Conservation (phyloP, 2,888 invertebrate genomes). For the Nymphalis polychloros region DNA sequence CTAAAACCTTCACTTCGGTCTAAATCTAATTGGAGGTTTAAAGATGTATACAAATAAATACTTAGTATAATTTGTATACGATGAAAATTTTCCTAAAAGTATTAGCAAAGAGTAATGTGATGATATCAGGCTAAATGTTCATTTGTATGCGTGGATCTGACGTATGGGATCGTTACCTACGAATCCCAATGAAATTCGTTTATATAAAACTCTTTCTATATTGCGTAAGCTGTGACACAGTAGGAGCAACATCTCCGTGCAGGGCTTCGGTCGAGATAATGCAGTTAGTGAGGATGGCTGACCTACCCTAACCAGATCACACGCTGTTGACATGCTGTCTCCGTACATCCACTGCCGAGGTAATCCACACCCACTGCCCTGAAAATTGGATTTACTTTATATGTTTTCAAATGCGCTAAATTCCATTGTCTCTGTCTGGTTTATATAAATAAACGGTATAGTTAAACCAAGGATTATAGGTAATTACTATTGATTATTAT, state of each 20-base stretch:
- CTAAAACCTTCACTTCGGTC: no score
- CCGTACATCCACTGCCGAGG: not conserved
- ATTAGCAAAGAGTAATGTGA: no score
- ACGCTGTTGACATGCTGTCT: constrained; percentile 9
- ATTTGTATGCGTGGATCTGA: no score
- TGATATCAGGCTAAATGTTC: no score
- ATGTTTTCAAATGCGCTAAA: constrained; percentile 12
- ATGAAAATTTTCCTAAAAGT: no score
- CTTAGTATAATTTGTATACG: no score
- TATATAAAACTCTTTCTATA: constrained; percentile 1
- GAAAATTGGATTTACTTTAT: constrained; percentile 21
- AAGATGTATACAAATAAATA: no score
- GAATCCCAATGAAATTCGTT: constrained; percentile 4
- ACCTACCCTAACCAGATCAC: constrained; percentile 21
- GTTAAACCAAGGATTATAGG: not conserved
- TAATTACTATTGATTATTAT: not conserved
- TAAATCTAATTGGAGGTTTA: not conserved
- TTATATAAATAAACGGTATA: not conserved
- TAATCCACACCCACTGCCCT: constrained; percentile 9
- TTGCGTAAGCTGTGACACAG: constrained; percentile 5
- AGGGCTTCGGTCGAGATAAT: constrained; percentile 20
- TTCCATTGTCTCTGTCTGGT: constrained; percentile 4
- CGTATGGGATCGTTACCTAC: no score
- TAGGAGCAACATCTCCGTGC: constrained; percentile 4
- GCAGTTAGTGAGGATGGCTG: constrained; percentile 15